Conservation (phyloP, 1,140 invertebrate species). For the Tetramorium alpestre region DNA sequence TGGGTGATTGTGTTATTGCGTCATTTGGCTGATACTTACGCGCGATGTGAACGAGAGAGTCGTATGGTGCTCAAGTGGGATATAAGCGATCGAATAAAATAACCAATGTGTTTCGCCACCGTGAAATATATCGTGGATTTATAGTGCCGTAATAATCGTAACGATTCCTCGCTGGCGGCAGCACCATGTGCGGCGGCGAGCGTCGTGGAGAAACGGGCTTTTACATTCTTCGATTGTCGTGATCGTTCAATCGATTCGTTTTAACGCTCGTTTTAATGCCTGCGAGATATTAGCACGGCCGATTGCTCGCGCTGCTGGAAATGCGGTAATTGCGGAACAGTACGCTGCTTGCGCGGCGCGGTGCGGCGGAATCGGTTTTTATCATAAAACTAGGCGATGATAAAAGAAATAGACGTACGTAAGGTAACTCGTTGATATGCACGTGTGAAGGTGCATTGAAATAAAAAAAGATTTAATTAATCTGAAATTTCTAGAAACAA, state of each 20-base stretch:
- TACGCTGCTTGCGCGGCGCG: constrained; percentile 4
- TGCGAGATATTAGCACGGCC: constrained; percentile 34
- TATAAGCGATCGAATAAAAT: constrained; percentile 52
- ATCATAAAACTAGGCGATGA: constrained; percentile 27
- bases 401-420: background rate
- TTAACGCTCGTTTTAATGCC: constrained; percentile 46
- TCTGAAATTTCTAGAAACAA: background rate
- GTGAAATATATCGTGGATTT: constrained; percentile 53
- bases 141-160: constrained; percentile 55
- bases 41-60: background rate
- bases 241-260: constrained; percentile 62
- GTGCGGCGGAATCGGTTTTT: constrained; percentile 1
- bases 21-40: constrained; percentile 20
- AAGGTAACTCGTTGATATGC: background rate
- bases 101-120: constrained; percentile 34
- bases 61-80: constrained; percentile 14
- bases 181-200: background rate
- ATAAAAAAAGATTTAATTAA: constrained; percentile 6
- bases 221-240: constrained; percentile 52
- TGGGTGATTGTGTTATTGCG: constrained; percentile 9
- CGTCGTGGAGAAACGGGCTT: background rate
- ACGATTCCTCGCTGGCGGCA: constrained; percentile 46
- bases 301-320: constrained; percentile 44
- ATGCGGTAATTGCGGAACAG: constrained; percentile 22
- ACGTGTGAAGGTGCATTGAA: background rate